Percentiles rank a stretch among this genome's conserved stretches.
phyloP scores from a whole-genome alignment of 1,140 invertebrate species.

The Micrasema longulum region DNA sequence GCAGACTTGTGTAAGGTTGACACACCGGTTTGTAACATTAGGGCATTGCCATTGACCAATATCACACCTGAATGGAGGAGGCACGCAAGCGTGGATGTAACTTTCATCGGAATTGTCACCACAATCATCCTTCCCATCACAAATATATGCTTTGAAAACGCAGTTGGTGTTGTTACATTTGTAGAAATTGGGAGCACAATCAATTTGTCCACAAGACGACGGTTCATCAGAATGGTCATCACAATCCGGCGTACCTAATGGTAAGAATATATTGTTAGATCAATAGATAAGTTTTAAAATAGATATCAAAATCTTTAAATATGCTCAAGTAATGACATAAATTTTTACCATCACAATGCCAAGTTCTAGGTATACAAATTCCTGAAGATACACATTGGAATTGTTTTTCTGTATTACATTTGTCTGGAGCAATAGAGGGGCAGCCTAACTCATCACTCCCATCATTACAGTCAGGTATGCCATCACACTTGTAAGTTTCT shows the following conservation, averaged over 20 bases:
- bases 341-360: conserved; percentile 90
- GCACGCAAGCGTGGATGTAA: conserved; percentile 77
- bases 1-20: conserved; percentile 86
- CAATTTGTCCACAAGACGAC: conserved; percentile 81
- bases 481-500: conserved; percentile 93
- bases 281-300: no score
- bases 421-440: conserved; percentile 84
- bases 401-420: conserved; percentile 89
- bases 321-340: no score
- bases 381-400: conserved; percentile 89
- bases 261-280: conserved; percentile 8
- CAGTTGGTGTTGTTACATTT: conserved; percentile 91
- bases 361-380: conserved; percentile 92
- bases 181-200: conserved; percentile 82
- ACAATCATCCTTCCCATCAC: conserved; percentile 96
- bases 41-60: conserved; percentile 87
- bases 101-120: conserved; percentile 95
- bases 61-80: conserved; percentile 82
- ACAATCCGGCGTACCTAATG: conserved; percentile 82
- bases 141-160: conserved; percentile 93
- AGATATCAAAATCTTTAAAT: no score
- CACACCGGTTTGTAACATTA: conserved; percentile 79
- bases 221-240: conserved; percentile 93
- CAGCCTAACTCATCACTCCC: conserved; percentile 91
- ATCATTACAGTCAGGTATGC: conserved; percentile 91